phyloP scores from a whole-genome alignment of 2,888 invertebrate genomes.

The Lasioglossum leucozonium region DNA sequence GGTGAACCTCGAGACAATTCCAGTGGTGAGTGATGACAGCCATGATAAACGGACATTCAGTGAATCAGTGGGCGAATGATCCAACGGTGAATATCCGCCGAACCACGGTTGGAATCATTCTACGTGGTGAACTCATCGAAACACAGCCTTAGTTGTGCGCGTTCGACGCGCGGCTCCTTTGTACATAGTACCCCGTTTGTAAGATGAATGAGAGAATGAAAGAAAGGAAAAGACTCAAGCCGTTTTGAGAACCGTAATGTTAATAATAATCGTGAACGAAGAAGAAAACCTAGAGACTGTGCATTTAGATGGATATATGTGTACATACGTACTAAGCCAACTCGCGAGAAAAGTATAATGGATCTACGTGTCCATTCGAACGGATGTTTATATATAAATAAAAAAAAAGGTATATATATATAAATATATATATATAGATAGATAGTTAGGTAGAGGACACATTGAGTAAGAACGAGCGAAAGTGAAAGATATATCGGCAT shows the following conservation, averaged over 20 bases:
- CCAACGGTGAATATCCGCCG: conserved; percentile 30
- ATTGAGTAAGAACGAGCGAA: conserved; percentile 56
- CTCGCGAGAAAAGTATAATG: conserved; percentile 47
- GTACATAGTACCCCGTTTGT: conserved; percentile 62
- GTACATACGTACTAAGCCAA: conserved; percentile 71
- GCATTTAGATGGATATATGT: conserved; percentile 79
- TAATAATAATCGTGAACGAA: conserved; percentile 71
- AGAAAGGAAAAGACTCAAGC: neutral
- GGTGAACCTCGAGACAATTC: conserved; percentile 35
- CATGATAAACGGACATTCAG: conserved; percentile 22
- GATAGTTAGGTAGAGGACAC: conserved; percentile 67
- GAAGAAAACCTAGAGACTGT: conserved; percentile 69
- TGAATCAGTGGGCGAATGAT: conserved; percentile 49
- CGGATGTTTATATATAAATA: conserved; percentile 50
- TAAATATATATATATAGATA: conserved; percentile 67
- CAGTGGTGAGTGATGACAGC: conserved; percentile 70
- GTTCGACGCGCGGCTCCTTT: conserved; percentile 49
- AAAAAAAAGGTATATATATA: conserved; percentile 56
- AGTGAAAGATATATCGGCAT: conserved; percentile 19
- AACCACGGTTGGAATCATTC: neutral
- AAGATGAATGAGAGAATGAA: conserved; percentile 46
- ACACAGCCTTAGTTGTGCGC: conserved; percentile 70
- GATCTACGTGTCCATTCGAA: conserved; percentile 56
- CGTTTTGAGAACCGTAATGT: conserved; percentile 24
- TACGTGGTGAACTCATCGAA: conserved; percentile 66